Evolutionary conservation across 1,140 invertebrate species (phyloP).

Genomic region (Drosophila sucinea): DNA sequence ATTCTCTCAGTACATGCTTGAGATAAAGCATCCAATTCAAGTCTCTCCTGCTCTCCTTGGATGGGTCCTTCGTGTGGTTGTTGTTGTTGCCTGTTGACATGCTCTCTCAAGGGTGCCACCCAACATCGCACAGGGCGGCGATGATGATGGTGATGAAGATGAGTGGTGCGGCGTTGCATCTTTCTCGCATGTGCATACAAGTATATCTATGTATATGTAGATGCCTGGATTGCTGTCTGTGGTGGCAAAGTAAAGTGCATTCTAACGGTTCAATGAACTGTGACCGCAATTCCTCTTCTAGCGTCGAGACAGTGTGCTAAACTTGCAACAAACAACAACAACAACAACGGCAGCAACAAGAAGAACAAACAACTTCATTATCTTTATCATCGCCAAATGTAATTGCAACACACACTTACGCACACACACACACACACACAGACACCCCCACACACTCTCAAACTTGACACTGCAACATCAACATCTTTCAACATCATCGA

Average conservation of each 20-base stretch:
- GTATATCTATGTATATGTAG: slow-evolving; percentile 6
- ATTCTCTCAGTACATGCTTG: background rate
- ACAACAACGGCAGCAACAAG: slow-evolving; percentile 11
- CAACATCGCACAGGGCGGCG: background rate
- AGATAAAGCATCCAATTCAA: background rate
- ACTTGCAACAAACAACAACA: slow-evolving; percentile 8
- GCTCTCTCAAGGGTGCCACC: slow-evolving; percentile 1
- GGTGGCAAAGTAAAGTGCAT: slow-evolving; percentile 46
- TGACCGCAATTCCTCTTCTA: slow-evolving; percentile 51
- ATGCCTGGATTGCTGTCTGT: background rate
- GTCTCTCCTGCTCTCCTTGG: background rate
- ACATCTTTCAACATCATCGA: slow-evolving; percentile 12
- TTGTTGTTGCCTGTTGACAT: slow-evolving; percentile 2
- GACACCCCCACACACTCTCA: slow-evolving; percentile 11
- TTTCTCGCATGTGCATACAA: background rate
- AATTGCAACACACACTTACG: slow-evolving; percentile 43
- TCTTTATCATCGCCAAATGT: slow-evolving; percentile 54
- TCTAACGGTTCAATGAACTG: slow-evolving; percentile 72
- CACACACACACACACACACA: background rate
- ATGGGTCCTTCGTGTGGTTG: slow-evolving; percentile 2
- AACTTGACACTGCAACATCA: slow-evolving; percentile 21
- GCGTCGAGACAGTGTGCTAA: slow-evolving; percentile 1
- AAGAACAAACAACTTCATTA: slow-evolving; percentile 36
- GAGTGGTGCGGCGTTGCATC: background rate
- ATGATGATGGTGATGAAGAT: background rate